These are phyloP conservation scores for Diadegma fenestrale DNA, from an alignment of 2,888 invertebrate species.

Conservation along the genomic window DNA sequence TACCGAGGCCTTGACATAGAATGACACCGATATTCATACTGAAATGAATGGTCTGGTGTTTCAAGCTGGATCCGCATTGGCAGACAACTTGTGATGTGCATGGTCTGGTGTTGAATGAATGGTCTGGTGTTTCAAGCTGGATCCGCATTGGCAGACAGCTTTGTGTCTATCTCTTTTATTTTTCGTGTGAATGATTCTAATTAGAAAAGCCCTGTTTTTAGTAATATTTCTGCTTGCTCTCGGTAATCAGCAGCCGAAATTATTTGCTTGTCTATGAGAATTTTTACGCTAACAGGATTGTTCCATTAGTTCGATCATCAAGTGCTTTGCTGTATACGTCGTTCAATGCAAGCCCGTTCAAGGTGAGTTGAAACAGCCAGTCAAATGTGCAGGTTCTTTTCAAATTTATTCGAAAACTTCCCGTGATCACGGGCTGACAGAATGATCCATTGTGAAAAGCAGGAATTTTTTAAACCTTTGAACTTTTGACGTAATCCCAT, in stretches of 20 bases:
- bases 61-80: conserved; percentile 42
- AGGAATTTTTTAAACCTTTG: conserved; percentile 39
- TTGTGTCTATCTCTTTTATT: conserved; percentile 46
- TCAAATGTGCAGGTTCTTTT: conserved; percentile 57
- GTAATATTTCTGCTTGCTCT: conserved; percentile 52
- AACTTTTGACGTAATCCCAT: conserved; percentile 62
- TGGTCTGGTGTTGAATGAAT: too few relatives aligned
- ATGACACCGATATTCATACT: conserved; percentile 52
- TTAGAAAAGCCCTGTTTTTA: conserved; percentile 32
- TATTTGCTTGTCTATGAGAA: conserved; percentile 34
- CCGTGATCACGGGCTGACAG: conserved; percentile 49
- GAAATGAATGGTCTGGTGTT: conserved; percentile 8
- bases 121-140: conserved; percentile 45
- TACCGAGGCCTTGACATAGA: conserved; percentile 46
- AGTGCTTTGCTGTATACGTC: too few relatives aligned
- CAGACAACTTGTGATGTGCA: conserved; percentile 19
- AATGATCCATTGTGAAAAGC: conserved; percentile 54
- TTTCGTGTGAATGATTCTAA: conserved; percentile 22
- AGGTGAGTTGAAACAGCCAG: conserved; percentile 59
- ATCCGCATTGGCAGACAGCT: conserved; percentile 48
- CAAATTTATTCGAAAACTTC: conserved; percentile 46
- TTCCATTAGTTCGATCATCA: too few relatives aligned
- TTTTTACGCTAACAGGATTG: too few relatives aligned
- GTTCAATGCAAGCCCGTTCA: conserved; percentile 55
- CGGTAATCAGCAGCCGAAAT: conserved; percentile 20